phyloP scores from a whole-genome alignment of 2,113 vertebrate genomes.

The Daubentonia madagascariensis region DNA sequence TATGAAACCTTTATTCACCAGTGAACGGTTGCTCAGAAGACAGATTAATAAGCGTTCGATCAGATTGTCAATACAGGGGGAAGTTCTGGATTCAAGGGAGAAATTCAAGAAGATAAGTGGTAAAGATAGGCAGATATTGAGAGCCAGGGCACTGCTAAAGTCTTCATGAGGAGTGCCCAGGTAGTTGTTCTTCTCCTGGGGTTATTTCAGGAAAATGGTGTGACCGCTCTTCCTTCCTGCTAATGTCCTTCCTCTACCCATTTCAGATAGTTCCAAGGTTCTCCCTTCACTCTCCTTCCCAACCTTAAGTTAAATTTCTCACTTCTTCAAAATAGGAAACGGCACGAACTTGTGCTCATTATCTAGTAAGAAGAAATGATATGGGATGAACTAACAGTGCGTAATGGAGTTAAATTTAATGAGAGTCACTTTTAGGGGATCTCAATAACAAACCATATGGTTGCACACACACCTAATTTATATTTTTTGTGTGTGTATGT shows the following conservation, averaged over 20 bases:
- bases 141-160: fast-evolving
- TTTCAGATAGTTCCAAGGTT: not conserved
- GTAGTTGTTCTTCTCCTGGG: not conserved
- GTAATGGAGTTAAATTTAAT: not conserved
- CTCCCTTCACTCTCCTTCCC: not conserved
- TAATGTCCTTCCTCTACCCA: not conserved
- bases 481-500: not conserved
- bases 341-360: not conserved
- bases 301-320: not conserved
- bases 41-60: not conserved
- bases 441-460: not conserved
- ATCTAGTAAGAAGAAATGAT: not conserved
- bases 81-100: not conserved
- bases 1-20: not conserved
- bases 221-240: not conserved
- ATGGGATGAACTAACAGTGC: not conserved
- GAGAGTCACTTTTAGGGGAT: not conserved
- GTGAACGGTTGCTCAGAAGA: not conserved
- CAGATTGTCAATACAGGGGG: not conserved
- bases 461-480: not conserved
- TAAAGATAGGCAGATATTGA: not conserved
- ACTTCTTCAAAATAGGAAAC: not conserved
- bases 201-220: not conserved
- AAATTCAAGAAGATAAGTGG: not conserved
- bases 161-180: too few relatives aligned